Evolutionary conservation across 2,113 vertebrate genomes (phyloP), one percentile per base, ranked within the genome.

Genomic region (Pyrgilauda ruficollis): DNA sequence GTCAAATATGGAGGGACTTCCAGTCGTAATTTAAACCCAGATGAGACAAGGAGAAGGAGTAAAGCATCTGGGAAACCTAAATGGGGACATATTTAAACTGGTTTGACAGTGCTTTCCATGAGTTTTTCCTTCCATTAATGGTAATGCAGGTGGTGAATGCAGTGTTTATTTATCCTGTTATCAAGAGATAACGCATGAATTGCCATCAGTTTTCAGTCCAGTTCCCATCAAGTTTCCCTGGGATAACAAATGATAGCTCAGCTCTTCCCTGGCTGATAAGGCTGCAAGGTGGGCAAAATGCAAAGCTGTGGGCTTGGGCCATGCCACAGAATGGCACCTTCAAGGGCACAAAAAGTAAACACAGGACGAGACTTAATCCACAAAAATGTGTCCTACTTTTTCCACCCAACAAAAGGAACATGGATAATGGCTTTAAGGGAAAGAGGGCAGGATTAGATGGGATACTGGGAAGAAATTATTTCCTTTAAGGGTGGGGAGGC

Each of bases 201-300:
- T 95, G 89, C 89, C 83, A 7, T 56, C 84, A 94, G 63, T 89
- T 96, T 95, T 72, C 94, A 81, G 88, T 50, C 61, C 96, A 91
- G 84, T 86, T 93, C 13, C 81, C 94, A 92, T 26, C 7, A 17
- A 90, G 73, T 90, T 89, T 70, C 76, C 61, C 87, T 81, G 87
- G 91, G 92, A 94, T 55, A 91, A 90, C 87, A 91, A 90, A 81
- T 26, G 52, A 72, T 50, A 84, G 84, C 88, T 66, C 43, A 43
- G 61, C 78, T 87, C 27, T 46, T 64, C 64, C 63, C 74, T 56
- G 35, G 61, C 76, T 94, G 90, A 88, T 75, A 84, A 92, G 68
- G 55, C 30, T 72, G 39, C 59, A 26, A 20, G 47, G 61, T 58
- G 81, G 44, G 66, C 68, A 88, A 79, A 88, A 81, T 3, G 78